Percentiles rank a stretch among this genome's conserved stretches.
Evolutionary conservation across 2,888 invertebrate species (phyloP).

Genomic region (Thyatira batis): DNA sequence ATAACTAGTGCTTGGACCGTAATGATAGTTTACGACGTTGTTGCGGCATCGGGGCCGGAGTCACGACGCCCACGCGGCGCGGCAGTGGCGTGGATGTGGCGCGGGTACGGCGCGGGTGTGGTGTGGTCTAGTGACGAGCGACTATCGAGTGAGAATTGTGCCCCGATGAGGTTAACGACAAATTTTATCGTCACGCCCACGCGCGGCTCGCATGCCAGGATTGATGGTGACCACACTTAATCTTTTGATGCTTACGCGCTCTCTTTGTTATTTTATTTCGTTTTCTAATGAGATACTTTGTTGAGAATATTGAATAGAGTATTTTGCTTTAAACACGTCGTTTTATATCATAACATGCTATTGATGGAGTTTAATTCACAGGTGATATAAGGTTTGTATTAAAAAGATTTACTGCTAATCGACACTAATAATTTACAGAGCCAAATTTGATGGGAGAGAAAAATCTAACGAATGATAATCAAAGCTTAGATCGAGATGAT

Average conservation of each 20-base stretch:
- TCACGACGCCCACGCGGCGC: constrained; percentile 21
- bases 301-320: background rate
- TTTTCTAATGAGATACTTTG: background rate
- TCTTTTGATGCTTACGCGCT: background rate
- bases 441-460: background rate
- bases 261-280: background rate
- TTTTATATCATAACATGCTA: background rate
- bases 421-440: no score
- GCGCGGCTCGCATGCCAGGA: background rate
- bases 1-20: constrained; percentile 27
- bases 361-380: no score
- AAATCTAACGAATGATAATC: background rate
- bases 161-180: constrained; percentile 18
- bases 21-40: constrained; percentile 24
- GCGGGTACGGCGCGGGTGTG: background rate
- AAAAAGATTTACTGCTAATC: no score
- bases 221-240: background rate
- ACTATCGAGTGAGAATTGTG: background rate
- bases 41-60: constrained; percentile 7
- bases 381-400: no score
- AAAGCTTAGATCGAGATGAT: background rate
- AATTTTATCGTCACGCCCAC: constrained; percentile 21
- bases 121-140: background rate
- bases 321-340: background rate
- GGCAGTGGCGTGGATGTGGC: background rate